phyloP scores from a whole-genome alignment of 2,113 vertebrate genomes.

The Oostethus manadensis region DNA sequence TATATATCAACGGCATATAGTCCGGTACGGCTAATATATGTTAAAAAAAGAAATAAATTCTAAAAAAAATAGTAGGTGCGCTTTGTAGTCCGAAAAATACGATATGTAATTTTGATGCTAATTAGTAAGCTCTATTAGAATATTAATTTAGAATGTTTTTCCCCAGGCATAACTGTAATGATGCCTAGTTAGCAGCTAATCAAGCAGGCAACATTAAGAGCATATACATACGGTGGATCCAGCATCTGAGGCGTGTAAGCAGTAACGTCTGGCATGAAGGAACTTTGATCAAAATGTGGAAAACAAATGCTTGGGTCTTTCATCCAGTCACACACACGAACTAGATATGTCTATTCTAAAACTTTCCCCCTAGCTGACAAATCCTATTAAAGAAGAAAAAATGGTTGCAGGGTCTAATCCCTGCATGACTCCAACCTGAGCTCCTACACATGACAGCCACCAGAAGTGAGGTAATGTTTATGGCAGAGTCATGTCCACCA shows the following conservation, averaged over 20 bases:
- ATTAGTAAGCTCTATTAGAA: no score
- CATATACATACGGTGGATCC: neutral
- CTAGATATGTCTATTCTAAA: constrained; percentile 5
- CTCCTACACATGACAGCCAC: constrained; percentile 34
- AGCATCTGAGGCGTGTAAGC: neutral
- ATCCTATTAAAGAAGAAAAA: constrained; percentile 50
- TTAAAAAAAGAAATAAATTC: no score
- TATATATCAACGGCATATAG: no score
- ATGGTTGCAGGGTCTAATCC: constrained; percentile 54
- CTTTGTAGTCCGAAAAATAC: no score
- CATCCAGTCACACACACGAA: neutral
- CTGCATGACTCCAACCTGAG: constrained; percentile 36
- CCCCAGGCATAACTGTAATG: neutral
- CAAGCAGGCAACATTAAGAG: neutral
- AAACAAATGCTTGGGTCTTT: neutral
- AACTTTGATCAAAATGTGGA: neutral
- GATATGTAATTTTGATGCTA: no score
- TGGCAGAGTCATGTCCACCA: neutral
- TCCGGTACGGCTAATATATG: no score
- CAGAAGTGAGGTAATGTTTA: neutral
- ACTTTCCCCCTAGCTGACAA: constrained; percentile 47
- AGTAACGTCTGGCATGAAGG: neutral
- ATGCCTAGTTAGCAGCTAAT: neutral
- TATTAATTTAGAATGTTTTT: no score
- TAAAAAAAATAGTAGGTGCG: no score